Evolutionary conservation across 2,113 vertebrate species (phyloP).

Genomic region (Corydoras sp.): DNA sequence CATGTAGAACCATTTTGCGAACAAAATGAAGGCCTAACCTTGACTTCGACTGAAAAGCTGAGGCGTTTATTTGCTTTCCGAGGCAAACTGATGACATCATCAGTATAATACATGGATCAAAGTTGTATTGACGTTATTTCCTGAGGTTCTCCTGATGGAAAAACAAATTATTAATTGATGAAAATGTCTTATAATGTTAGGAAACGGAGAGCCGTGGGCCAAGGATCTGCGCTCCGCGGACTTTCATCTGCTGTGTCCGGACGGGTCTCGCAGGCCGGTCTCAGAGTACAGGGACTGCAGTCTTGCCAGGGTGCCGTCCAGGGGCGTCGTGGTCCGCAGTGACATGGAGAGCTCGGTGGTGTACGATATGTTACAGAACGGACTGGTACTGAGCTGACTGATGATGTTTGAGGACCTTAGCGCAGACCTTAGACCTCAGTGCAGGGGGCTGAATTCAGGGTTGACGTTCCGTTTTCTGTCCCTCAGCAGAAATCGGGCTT

Average conservation of each 20-base stretch:
- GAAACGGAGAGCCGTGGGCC: slow-evolving; percentile 65
- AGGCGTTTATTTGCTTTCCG: no score
- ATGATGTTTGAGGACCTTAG: no score
- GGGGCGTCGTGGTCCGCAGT: slow-evolving; percentile 71
- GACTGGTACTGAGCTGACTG: slow-evolving; percentile 65
- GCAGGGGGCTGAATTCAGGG: no score
- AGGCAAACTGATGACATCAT: no score
- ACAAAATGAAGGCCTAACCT: no score
- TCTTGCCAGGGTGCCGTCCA: slow-evolving; percentile 75
- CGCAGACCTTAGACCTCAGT: no score
- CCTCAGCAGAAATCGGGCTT: slow-evolving; percentile 65
- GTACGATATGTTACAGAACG: slow-evolving; percentile 74
- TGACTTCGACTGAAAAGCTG: no score
- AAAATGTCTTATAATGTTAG: slow-evolving; percentile 50
- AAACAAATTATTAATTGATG: no score
- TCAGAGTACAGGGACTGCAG: slow-evolving; percentile 73
- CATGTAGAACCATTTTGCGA: no score
- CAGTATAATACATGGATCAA: no score
- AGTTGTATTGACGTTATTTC: no score
- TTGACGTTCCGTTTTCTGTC: slow-evolving; percentile 49
- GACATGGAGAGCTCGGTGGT: slow-evolving; percentile 62
- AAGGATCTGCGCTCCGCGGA: slow-evolving; percentile 57
- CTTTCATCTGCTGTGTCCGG: slow-evolving; percentile 79
- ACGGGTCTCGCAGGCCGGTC: slow-evolving; percentile 67
- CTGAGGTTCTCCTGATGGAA: no score